A percentile compares a stretch with the other conserved stretches of the same genome.
Conservation (phyloP, 2,113 vertebrate species). For the Marmota flaviventris region DNA sequence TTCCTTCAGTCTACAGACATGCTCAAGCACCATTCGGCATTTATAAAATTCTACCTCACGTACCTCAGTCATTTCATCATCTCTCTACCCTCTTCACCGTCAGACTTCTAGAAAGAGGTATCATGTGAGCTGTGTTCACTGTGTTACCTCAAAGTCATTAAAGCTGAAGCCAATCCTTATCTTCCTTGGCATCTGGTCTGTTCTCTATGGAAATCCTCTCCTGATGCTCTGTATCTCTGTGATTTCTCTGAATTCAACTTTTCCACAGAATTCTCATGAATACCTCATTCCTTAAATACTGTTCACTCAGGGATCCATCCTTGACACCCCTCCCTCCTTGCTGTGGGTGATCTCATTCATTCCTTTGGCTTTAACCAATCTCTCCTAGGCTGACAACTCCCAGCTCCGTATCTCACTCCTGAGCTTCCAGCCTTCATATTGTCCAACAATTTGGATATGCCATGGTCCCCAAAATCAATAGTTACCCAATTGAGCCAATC, state of each 20-base stretch:
- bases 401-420: neutral
- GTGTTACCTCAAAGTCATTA: neutral
- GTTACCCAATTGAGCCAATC: neutral
- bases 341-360: slow-evolving; percentile 34
- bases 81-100: neutral
- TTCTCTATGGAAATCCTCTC: neutral
- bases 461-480: neutral
- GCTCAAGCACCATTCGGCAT: neutral
- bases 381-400: neutral
- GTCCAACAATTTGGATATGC: neutral
- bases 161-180: neutral
- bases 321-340: neutral
- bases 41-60: neutral
- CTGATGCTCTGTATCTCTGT: neutral
- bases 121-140: neutral
- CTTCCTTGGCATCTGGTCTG: neutral
- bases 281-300: neutral
- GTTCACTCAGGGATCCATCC: neutral
- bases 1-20: neutral
- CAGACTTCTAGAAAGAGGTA: neutral
- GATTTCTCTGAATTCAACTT: slow-evolving; percentile 5
- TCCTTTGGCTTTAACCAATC: slow-evolving; percentile 17
- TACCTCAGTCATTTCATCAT: neutral
- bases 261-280: neutral
- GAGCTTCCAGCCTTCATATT: neutral